phyloP scores from a whole-genome alignment of 2,113 vertebrate genomes.

The Phaethornis superciliosus region DNA sequence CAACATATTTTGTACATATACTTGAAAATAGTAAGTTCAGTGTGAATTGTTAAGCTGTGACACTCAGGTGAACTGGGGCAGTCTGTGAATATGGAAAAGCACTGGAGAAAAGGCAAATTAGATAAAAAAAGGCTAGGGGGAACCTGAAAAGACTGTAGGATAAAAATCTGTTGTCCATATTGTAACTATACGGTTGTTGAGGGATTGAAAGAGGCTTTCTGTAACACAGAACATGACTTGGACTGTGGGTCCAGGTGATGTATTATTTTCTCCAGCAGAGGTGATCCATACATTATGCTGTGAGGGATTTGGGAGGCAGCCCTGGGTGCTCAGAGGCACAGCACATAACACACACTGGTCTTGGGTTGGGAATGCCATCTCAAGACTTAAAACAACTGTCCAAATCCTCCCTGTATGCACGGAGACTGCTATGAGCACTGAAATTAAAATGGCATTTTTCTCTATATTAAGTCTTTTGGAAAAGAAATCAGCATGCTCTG shows the following conservation, averaged over 20 bases:
- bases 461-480: not conserved
- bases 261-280: not conserved
- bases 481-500: not conserved
- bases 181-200: slow-evolving; percentile 29
- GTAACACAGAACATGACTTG: not conserved
- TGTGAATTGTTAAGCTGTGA: slow-evolving; percentile 31
- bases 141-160: slow-evolving; percentile 8
- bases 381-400: not conserved
- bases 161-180: slow-evolving; percentile 39
- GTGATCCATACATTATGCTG: fast-evolving
- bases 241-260: not conserved
- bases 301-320: not conserved
- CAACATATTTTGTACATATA: not conserved
- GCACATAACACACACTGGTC: not conserved
- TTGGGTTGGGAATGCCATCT: fast-evolving
- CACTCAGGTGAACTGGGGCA: not conserved
- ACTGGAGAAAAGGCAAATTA: slow-evolving; percentile 12
- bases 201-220: not conserved
- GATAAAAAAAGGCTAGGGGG: not conserved
- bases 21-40: not conserved
- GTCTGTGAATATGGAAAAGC: not conserved
- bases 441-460: not conserved
- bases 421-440: not conserved
- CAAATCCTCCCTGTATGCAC: fast-evolving
- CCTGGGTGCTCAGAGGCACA: not conserved